Evolutionary conservation across 2,797 vertebrate genomes (phyloP).

Genomic region (Chaetodon trifasciatus): DNA sequence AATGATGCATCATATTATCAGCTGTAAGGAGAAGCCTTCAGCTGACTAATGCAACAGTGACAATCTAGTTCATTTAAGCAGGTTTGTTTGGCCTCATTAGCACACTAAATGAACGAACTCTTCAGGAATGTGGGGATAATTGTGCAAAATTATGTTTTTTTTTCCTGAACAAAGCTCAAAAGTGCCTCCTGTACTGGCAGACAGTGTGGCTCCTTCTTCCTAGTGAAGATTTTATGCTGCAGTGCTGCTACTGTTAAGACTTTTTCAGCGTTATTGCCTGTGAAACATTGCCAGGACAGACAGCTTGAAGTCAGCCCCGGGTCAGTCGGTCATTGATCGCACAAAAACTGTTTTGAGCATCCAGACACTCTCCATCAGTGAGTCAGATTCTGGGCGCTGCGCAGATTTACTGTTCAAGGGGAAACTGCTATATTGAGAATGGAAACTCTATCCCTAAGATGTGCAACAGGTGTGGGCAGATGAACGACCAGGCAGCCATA

Average conservation of each 20-base stretch:
- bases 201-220: not conserved
- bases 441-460: constrained; percentile 15
- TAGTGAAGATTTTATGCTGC: not conserved
- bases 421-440: constrained; percentile 6
- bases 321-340: constrained; percentile 18
- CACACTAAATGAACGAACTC: not conserved
- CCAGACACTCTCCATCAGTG: not conserved
- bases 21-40: constrained; percentile 18
- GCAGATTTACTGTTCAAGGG: constrained; percentile 13
- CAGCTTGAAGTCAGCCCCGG: not conserved
- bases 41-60: constrained; percentile 2
- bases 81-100: not conserved
- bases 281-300: not conserved
- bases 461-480: constrained; percentile 24
- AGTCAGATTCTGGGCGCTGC: constrained; percentile 11
- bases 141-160: not conserved
- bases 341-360: constrained; percentile 3
- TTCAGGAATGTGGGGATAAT: not conserved
- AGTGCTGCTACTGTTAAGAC: not conserved
- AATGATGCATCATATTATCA: constrained; percentile 28
- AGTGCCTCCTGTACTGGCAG: not conserved
- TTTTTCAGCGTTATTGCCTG: not conserved
- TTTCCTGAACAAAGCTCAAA: not conserved
- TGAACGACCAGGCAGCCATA: not conserved
- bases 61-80: not conserved